Evolutionary conservation across 2,888 invertebrate species (phyloP).

Genomic region (Ochropacha duplaris): DNA sequence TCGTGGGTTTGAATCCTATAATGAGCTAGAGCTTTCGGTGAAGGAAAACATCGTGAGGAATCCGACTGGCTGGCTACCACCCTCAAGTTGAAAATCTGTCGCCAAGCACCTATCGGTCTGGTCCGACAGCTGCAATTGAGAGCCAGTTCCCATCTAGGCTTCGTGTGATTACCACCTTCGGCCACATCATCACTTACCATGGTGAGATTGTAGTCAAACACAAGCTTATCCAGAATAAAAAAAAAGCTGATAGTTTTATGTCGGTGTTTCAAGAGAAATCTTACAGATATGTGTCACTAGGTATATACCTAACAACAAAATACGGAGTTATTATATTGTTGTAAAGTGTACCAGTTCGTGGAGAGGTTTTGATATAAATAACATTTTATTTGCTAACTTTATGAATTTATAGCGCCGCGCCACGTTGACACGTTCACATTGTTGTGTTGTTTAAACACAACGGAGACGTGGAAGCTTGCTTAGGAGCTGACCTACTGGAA

Average conservation of each 20-base stretch:
- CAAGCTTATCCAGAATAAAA: not conserved
- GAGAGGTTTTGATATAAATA: conserved; percentile 1
- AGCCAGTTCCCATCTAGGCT: too few species aligned
- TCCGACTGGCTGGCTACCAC: too few species aligned
- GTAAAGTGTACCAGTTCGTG: not conserved
- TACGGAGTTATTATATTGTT: not conserved
- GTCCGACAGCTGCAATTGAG: too few species aligned
- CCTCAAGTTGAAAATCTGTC: too few species aligned
- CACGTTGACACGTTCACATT: conserved; percentile 9
- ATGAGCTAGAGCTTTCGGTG: too few species aligned
- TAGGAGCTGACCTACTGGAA: not conserved
- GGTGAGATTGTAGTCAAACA: too few species aligned
- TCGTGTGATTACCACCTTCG: too few species aligned
- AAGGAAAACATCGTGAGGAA: too few species aligned
- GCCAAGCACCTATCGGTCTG: too few species aligned
- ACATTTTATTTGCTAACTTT: conserved; percentile 12
- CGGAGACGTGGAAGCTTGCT: not conserved
- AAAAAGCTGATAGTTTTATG: too few species aligned
- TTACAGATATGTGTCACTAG: not conserved
- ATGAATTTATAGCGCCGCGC: conserved; percentile 14
- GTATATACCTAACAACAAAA: not conserved
- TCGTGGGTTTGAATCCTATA: too few species aligned
- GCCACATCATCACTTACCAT: too few species aligned
- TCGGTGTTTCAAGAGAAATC: not conserved
- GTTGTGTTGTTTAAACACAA: conserved; percentile 12